phyloP scores from a whole-genome alignment of 2,888 invertebrate species.

The Drosophila borealis region DNA sequence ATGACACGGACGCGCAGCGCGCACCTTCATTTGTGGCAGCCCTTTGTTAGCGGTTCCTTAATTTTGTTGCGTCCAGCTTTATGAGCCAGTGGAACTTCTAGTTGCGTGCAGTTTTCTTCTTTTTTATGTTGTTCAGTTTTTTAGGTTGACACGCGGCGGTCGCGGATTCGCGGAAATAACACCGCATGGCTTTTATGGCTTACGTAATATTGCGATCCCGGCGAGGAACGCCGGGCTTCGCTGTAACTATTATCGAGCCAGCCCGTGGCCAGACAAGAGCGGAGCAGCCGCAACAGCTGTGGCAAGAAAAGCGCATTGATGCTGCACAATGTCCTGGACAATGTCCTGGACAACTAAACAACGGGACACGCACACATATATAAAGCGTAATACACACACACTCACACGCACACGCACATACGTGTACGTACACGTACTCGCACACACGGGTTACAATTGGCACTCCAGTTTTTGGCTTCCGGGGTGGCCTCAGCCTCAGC shows the following conservation, averaged over 20 bases:
- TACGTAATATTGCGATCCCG: slow-evolving; percentile 51
- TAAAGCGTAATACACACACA: slow-evolving; percentile 1
- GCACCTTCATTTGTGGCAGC: slow-evolving; percentile 52
- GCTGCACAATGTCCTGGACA: slow-evolving; percentile 21
- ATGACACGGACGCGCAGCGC: slow-evolving; percentile 27
- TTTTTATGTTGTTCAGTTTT: slow-evolving; percentile 48
- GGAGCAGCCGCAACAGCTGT: slow-evolving; percentile 17
- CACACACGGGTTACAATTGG: slow-evolving; percentile 31
- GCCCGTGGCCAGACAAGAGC: not conserved
- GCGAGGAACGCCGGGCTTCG: slow-evolving; percentile 22
- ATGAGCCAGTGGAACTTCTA: slow-evolving; percentile 67
- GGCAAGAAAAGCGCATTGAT: slow-evolving; percentile 12
- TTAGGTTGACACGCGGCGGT: slow-evolving; percentile 73
- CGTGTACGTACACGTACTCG: not conserved
- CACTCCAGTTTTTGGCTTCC: slow-evolving; percentile 72
- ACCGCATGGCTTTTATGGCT: slow-evolving; percentile 54
- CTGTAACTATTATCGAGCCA: slow-evolving; percentile 9
- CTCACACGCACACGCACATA: slow-evolving; percentile 6
- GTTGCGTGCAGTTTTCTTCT: slow-evolving; percentile 69
- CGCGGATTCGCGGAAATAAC: slow-evolving; percentile 55
- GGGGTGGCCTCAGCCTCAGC: slow-evolving; percentile 67
- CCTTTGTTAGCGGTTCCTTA: slow-evolving; percentile 48
- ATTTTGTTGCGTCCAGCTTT: slow-evolving; percentile 28
- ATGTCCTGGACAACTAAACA: slow-evolving; percentile 25
- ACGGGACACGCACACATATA: slow-evolving; percentile 9